These are phyloP conservation scores for Ceratotherium simum DNA, from an alignment of 2,113 vertebrate species.

Conservation along the genomic window DNA sequence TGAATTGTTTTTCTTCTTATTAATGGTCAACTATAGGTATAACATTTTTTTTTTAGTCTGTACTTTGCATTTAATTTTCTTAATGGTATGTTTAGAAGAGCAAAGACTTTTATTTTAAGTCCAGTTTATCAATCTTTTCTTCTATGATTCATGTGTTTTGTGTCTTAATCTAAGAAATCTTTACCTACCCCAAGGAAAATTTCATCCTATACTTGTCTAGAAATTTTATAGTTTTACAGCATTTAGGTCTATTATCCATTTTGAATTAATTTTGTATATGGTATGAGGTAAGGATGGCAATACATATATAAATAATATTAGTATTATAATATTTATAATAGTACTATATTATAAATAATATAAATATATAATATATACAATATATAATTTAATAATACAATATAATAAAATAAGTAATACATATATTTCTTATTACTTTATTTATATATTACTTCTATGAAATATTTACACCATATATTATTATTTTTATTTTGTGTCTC, in stretches of 20 bases:
- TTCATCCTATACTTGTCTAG: not conserved
- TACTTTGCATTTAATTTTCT: not conserved
- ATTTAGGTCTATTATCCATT: not conserved
- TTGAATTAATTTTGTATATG: constrained; percentile 27
- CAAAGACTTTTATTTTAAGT: not conserved
- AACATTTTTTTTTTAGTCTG: not conserved
- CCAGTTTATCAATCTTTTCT: not conserved
- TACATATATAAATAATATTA: not conserved
- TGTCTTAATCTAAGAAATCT: not conserved
- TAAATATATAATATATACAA: not conserved
- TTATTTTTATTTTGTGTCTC: not conserved
- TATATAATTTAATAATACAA: not conserved
- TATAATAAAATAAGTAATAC: not conserved
- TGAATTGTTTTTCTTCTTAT: not conserved
- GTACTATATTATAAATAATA: not conserved
- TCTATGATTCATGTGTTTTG: not conserved
- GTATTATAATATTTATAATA: not conserved
- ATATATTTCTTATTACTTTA: not conserved
- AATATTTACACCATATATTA: not conserved
- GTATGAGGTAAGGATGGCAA: not conserved
- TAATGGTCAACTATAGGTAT: not conserved
- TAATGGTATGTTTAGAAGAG: not conserved
- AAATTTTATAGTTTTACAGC: not conserved
- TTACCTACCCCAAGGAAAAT: not conserved
- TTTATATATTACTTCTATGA: not conserved